Evolutionary conservation across 2,888 invertebrate genomes (phyloP).

Genomic region (Thyatira batis): DNA sequence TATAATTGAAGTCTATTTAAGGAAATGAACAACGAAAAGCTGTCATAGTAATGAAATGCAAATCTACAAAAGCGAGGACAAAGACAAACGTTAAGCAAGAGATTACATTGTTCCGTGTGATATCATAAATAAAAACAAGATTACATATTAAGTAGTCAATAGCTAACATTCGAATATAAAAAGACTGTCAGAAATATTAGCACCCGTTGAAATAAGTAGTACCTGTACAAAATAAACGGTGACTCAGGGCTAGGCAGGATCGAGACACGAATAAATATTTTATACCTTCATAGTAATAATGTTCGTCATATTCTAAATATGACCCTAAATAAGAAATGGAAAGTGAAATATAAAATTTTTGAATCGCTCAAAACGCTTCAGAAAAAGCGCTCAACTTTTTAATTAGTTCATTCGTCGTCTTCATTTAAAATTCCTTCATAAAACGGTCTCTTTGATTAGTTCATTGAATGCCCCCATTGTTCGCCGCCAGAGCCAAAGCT

Average conservation of each 20-base stretch:
- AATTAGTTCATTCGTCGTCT: neutral
- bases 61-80: neutral
- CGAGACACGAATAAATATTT: conserved; percentile 11
- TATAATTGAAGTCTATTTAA: neutral
- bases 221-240: neutral
- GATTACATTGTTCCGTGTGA: neutral
- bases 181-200: no score
- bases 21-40: neutral
- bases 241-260: conserved; percentile 5
- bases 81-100: neutral
- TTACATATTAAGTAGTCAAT: neutral
- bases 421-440: neutral
- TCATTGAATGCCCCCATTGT: neutral
- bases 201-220: no score
- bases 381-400: neutral
- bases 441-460: neutral
- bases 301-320: no score
- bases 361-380: neutral
- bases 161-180: no score
- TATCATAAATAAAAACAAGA: neutral
- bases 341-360: neutral
- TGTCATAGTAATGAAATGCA: neutral
- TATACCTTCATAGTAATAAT: neutral
- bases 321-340: no score
- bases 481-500: neutral